Evolutionary conservation across 1,140 invertebrate genomes (phyloP).

Genomic region (Fopius arisanus): DNA sequence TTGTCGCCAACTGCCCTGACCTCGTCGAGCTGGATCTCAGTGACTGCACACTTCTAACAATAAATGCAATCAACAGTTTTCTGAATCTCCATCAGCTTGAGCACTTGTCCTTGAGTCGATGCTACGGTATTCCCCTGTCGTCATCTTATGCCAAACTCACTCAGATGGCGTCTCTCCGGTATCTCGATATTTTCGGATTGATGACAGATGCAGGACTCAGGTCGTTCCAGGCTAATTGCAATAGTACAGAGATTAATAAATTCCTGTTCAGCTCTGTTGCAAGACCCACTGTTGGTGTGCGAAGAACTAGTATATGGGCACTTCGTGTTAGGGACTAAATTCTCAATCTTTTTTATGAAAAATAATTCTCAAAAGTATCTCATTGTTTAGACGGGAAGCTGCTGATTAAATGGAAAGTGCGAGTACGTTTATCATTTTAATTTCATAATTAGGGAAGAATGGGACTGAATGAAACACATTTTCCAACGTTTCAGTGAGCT

Average conservation of each 20-base stretch:
- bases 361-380: no score
- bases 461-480: no score
- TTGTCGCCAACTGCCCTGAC: constrained; percentile 73
- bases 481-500: no score
- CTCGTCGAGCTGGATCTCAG: constrained; percentile 87
- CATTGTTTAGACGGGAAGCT: background rate
- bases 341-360: no score
- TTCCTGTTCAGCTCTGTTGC: constrained; percentile 82
- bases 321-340: constrained; percentile 80
- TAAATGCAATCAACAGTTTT: constrained; percentile 68
- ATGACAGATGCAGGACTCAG: constrained; percentile 69
- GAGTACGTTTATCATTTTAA: no score
- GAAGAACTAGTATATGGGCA: constrained; percentile 89
- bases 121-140: constrained; percentile 77
- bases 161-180: constrained; percentile 70
- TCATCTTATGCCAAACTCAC: constrained; percentile 61
- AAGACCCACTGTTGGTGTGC: constrained; percentile 84
- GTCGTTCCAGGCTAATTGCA: constrained; percentile 66
- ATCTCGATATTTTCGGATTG: constrained; percentile 81
- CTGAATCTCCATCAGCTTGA: constrained; percentile 75
- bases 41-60: constrained; percentile 79
- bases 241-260: constrained; percentile 71
- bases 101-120: constrained; percentile 83
- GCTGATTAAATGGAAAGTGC: no score
- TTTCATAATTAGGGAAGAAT: no score